Percentiles rank a stretch among this genome's conserved stretches.
These are phyloP conservation scores for Eubucco bourcierii DNA, from an alignment of 2,113 vertebrate species.

Conservation along the genomic window DNA sequence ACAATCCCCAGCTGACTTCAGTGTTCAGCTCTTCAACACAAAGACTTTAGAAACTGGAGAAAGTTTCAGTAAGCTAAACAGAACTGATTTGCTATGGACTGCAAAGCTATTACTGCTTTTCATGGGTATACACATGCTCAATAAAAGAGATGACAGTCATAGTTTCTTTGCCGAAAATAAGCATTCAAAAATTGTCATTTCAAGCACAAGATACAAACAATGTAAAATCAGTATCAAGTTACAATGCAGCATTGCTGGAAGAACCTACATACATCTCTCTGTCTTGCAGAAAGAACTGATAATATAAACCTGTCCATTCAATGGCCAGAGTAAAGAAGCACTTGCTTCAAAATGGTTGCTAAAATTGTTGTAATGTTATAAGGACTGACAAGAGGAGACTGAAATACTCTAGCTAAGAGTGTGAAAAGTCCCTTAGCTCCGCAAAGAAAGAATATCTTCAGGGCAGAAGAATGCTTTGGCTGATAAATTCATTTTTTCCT, in stretches of 20 bases:
- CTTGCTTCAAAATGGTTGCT: neutral
- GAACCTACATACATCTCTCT: neutral
- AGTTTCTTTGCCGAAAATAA: neutral
- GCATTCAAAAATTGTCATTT: neutral
- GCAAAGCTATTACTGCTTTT: neutral
- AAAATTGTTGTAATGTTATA: neutral
- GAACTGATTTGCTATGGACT: neutral
- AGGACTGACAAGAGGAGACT: neutral
- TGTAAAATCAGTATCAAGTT: neutral
- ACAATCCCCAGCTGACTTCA: conserved; percentile 21
- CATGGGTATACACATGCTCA: neutral
- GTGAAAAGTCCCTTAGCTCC: neutral
- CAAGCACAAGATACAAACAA: neutral
- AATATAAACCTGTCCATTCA: neutral
- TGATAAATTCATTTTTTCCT: neutral
- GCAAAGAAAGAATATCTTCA: neutral
- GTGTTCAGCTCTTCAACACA: neutral
- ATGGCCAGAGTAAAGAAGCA: neutral
- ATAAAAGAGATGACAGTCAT: neutral
- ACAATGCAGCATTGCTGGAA: neutral
- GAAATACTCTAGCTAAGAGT: neutral
- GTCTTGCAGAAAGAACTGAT: neutral
- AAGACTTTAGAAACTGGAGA: neutral
- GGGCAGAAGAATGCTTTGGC: neutral
- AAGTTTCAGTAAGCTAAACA: neutral